phyloP scores from a whole-genome alignment of 1,140 invertebrate species.

The Ectropis grisescens region DNA sequence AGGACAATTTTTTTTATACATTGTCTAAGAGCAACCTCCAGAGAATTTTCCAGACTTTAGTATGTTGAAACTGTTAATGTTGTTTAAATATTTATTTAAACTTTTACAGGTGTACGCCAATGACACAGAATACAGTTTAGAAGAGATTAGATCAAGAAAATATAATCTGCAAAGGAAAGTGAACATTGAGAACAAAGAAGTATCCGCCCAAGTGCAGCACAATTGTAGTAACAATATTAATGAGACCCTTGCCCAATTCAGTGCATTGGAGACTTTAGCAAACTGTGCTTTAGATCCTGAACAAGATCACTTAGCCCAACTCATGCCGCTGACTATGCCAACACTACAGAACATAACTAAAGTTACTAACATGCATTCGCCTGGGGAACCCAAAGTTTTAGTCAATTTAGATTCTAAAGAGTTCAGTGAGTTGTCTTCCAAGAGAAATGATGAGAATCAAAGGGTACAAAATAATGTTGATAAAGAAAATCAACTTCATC shows the following conservation, averaged over 20 bases:
- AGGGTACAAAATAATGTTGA: constrained; percentile 21
- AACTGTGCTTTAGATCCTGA: constrained; percentile 59
- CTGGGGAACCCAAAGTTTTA: constrained; percentile 55
- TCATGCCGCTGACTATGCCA: constrained; percentile 52
- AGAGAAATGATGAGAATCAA: constrained; percentile 43
- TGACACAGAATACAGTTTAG: constrained; percentile 75
- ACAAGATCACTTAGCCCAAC: constrained; percentile 55
- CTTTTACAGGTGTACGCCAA: constrained; percentile 75
- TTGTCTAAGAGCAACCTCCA: too few species aligned
- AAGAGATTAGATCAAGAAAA: constrained; percentile 74
- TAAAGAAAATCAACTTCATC: constrained; percentile 42
- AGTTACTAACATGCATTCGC: constrained; percentile 58
- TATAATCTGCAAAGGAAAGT: constrained; percentile 41
- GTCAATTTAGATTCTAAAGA: constrained; percentile 60
- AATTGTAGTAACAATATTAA: constrained; percentile 43
- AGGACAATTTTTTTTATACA: too few species aligned
- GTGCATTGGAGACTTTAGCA: constrained; percentile 59
- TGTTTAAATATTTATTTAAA: too few species aligned
- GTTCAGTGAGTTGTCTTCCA: constrained; percentile 46
- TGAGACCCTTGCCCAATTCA: constrained; percentile 50
- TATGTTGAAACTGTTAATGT: too few species aligned
- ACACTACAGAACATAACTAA: constrained; percentile 58
- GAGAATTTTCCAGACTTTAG: too few species aligned
- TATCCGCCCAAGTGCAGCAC: constrained; percentile 22
- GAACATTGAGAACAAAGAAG: constrained; percentile 31